These are phyloP conservation scores for Eupithecia centaureata DNA, from an alignment of 2,888 invertebrate genomes.

Conservation along the genomic window DNA sequence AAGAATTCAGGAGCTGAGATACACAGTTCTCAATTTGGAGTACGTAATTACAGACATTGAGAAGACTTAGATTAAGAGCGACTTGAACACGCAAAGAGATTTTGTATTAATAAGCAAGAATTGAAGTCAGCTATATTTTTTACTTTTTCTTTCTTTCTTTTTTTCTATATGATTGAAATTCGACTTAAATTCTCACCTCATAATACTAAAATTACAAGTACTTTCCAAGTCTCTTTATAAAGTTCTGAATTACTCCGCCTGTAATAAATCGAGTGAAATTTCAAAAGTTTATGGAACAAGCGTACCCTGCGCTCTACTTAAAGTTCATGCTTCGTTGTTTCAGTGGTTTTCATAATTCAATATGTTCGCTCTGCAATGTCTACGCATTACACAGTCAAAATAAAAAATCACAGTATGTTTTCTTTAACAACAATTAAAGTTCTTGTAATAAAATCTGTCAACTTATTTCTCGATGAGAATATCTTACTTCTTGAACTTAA, in stretches of 20 bases:
- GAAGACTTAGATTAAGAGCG: background rate
- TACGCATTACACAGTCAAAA: background rate
- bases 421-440: too few species aligned
- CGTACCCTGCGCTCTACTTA: slow-evolving; percentile 52
- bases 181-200: slow-evolving; percentile 14
- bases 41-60: background rate
- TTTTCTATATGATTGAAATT: background rate
- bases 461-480: background rate
- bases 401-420: too few species aligned
- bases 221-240: slow-evolving; percentile 45
- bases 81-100: background rate
- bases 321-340: slow-evolving; percentile 45
- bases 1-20: background rate
- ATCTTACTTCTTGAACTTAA: background rate
- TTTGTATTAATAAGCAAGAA: background rate
- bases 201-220: slow-evolving; percentile 25
- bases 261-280: slow-evolving; percentile 58
- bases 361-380: slow-evolving; percentile 29
- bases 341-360: slow-evolving; percentile 40
- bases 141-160: too few species aligned
- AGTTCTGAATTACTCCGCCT: slow-evolving; percentile 51
- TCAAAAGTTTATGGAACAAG: slow-evolving; percentile 53
- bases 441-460: background rate
- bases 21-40: background rate
- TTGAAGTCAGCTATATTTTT: too few species aligned